Base-by-base conservation (phyloP, 2,888 invertebrate genomes). In the Nephrotoma appendiculata region DNA sequence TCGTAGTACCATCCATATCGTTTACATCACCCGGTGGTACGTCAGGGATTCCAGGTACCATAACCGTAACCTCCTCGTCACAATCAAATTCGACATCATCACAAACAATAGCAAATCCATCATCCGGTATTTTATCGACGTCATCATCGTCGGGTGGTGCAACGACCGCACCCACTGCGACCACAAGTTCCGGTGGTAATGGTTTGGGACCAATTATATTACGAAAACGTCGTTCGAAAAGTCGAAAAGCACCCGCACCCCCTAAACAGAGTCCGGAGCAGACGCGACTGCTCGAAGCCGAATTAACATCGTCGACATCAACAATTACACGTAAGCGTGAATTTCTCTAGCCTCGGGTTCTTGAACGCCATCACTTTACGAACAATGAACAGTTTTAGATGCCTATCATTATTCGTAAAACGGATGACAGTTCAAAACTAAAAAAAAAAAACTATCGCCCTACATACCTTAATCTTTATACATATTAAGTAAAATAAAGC, bases 151-250 rank as follows among this genome's bases (percentile, higher is more conserved):
- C 87, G 88, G 87, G 88, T 89, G 88, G 88, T 88, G 86, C 87
- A 15, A 57, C 86, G 15, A 48, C 83, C 2, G 52, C 86, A 41
- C 45, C 86, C 41, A 86, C 31, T 7, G 31, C 86, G 15, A 87
- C 86, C 3, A 86, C 86, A 44, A 88, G 89, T 87, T 86, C 90
- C 86, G 90, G 92, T 88, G 92, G 92, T 89, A 92, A 92, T 89
- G 92, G 92, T 88, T 89, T 92, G 89, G 92, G 92, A 87, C 92
- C 92, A 88, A 89, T 92, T 89, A 91, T 92, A 91, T 91, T 92
- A 89, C 91, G 92, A 88, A 94, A 94, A 90, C 92, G 94, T 88
- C 92, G 94, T 88, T 94, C 94, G 89, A 94, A 94, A 92, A 94
- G 93, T 89, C 92, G 94, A 89, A 93, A 94, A 91, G 91, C 92